Conservation (phyloP, 2,888 invertebrate species). For the Limnephilus rhombicus region DNA sequence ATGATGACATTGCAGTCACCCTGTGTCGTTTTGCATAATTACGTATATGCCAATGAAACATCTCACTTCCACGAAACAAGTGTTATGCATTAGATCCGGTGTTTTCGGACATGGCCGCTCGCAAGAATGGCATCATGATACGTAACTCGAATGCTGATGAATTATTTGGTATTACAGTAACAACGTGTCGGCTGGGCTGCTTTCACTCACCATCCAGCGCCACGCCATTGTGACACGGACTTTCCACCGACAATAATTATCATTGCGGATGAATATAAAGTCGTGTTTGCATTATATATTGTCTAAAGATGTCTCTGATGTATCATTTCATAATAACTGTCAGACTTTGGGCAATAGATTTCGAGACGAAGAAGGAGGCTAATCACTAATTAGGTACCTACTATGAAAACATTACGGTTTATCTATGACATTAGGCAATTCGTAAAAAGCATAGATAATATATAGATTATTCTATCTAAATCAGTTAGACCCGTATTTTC, state of each 20-base stretch:
- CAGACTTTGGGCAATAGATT: background rate
- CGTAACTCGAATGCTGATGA: constrained; percentile 55
- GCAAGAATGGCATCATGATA: constrained; percentile 68
- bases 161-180: constrained; percentile 43
- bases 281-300: constrained; percentile 27
- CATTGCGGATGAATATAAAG: background rate
- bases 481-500: background rate
- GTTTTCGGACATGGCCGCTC: constrained; percentile 14
- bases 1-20: background rate
- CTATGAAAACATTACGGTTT: background rate
- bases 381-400: background rate
- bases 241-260: constrained; percentile 23
- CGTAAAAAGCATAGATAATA: background rate
- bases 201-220: constrained; percentile 42
- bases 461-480: background rate
- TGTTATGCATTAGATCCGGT: constrained; percentile 9
- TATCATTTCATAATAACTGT: constrained; percentile 17
- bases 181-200: constrained; percentile 21
- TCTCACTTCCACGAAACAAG: constrained; percentile 2
- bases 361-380: background rate
- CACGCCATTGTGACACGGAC: constrained; percentile 49
- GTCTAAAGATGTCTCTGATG: background rate
- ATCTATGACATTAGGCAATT: background rate
- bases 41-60: background rate
- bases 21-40: background rate